These are phyloP conservation scores for Melospiza georgiana DNA, from an alignment of 2,113 vertebrate species.

Conservation along the genomic window DNA sequence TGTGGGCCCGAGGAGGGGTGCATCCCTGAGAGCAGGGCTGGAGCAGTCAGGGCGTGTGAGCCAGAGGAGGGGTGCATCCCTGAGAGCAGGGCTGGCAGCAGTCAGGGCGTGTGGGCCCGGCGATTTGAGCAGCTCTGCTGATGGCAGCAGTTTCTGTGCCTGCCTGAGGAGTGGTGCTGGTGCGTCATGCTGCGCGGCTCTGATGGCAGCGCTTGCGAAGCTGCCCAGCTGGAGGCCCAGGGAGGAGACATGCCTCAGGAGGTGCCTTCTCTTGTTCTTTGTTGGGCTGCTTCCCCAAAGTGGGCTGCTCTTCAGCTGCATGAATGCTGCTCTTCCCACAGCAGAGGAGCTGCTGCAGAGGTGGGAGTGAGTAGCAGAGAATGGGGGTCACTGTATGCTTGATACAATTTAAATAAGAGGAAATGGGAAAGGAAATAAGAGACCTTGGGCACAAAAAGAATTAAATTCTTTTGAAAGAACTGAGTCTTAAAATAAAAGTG, in stretches of 20 bases:
- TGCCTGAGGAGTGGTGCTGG: not conserved
- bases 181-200: rapidly evolving
- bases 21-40: not conserved
- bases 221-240: not conserved
- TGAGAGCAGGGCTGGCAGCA: not conserved
- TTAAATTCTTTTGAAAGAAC: not conserved
- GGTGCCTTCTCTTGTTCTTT: not conserved
- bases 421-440: not conserved
- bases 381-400: not conserved
- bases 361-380: not conserved
- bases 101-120: rapidly evolving
- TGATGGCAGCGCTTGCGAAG: not conserved
- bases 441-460: not conserved
- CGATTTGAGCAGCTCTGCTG: rapidly evolving
- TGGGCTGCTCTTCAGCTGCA: not conserved
- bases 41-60: too few relatives aligned
- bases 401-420: not conserved
- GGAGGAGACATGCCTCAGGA: not conserved
- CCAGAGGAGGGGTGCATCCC: not conserved
- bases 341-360: not conserved
- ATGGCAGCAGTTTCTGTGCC: not conserved
- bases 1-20: too few relatives aligned
- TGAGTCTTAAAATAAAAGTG: not conserved
- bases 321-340: not conserved
- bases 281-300: not conserved